A percentile compares a stretch with the other conserved stretches of the same genome.
Conservation (phyloP, 2,888 invertebrate species). For the Druceiella hillmani region DNA sequence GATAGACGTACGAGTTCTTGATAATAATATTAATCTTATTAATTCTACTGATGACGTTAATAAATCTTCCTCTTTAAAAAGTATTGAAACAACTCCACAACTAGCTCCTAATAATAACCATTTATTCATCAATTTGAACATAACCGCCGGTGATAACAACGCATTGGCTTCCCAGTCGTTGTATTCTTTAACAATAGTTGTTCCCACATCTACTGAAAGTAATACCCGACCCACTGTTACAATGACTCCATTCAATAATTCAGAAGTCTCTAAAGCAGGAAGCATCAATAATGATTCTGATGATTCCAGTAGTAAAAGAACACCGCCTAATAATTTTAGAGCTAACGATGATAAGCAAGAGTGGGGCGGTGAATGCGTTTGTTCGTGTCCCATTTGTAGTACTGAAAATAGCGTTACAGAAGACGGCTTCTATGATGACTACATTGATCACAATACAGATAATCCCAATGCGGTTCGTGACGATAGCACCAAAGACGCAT, state of each 20-base stretch:
- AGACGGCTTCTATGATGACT: constrained; percentile 41
- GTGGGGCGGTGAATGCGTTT: constrained; percentile 68
- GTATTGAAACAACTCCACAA: constrained; percentile 34
- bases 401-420: constrained; percentile 31
- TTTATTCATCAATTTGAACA: constrained; percentile 77
- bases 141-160: constrained; percentile 59
- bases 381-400: constrained; percentile 66
- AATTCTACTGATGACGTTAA: too few species aligned
- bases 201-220: constrained; percentile 59
- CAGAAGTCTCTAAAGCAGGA: too few species aligned
- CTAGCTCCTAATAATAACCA: constrained; percentile 48
- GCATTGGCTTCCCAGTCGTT: constrained; percentile 54
- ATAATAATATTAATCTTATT: too few species aligned
- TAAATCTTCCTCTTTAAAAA: too few species aligned
- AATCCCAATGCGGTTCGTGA: too few species aligned
- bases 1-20: too few species aligned
- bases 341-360: constrained; percentile 6
- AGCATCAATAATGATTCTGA: too few species aligned
- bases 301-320: too few species aligned
- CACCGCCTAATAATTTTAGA: constrained; percentile 13
- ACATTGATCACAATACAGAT: constrained; percentile 30
- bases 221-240: constrained; percentile 51
- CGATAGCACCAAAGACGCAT: too few species aligned
- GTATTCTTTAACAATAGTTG: constrained; percentile 75
- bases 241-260: constrained; percentile 45